These are phyloP conservation scores for Metallyticus violacea DNA, from an alignment of 2,888 invertebrate genomes.

Conservation along the genomic window DNA sequence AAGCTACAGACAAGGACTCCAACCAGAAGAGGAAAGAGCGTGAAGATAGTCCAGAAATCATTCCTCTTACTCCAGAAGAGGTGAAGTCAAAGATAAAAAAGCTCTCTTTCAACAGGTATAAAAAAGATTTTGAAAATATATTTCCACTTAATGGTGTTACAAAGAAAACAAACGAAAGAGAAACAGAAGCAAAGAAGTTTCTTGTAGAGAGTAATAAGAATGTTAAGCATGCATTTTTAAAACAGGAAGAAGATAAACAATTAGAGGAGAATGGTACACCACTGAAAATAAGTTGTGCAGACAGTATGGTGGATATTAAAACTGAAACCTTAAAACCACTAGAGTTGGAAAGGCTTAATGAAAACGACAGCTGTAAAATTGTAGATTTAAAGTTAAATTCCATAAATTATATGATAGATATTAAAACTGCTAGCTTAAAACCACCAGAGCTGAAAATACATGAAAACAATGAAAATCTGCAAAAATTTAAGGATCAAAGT, in stretches of 20 bases:
- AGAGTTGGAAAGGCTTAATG: background rate
- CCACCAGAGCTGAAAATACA: background rate
- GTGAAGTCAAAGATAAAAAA: background rate
- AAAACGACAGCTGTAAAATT: background rate
- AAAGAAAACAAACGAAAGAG: background rate
- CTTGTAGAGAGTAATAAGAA: background rate
- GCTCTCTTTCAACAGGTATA: background rate
- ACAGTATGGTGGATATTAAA: background rate
- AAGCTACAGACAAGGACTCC: background rate
- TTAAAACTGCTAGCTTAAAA: too few relatives aligned
- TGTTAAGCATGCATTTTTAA: background rate
- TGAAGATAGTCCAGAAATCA: background rate
- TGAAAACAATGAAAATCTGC: too few relatives aligned
- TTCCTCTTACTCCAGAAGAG: background rate
- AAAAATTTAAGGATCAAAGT: background rate
- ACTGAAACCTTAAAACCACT: too few relatives aligned
- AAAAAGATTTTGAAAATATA: background rate
- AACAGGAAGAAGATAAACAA: too few relatives aligned
- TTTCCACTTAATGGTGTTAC: background rate
- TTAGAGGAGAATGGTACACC: too few relatives aligned
- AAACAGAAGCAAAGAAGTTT: background rate
- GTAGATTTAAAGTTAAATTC: too few relatives aligned
- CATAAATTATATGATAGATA: too few relatives aligned
- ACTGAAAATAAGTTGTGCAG: too few relatives aligned
- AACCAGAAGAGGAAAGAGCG: background rate